phyloP scores from a whole-genome alignment of 1,140 invertebrate species.

The Bombus waltoni region DNA sequence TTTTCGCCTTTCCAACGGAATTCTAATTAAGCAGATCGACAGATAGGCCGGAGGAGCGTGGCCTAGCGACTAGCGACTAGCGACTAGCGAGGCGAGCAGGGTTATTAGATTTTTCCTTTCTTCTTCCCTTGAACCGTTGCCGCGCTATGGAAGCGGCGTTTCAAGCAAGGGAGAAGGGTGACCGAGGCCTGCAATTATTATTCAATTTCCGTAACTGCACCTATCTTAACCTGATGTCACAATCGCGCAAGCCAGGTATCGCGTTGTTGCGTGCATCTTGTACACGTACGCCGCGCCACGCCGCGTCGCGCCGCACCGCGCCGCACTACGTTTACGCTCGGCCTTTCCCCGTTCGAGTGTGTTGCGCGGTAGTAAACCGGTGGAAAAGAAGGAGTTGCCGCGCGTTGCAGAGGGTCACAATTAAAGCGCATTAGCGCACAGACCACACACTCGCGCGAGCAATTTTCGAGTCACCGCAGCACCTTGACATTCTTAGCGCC shows the following conservation, averaged over 20 bases:
- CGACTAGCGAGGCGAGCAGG: slow-evolving; percentile 47
- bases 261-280: background rate
- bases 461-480: slow-evolving; percentile 68
- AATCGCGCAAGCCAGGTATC: slow-evolving; percentile 55
- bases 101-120: slow-evolving; percentile 64
- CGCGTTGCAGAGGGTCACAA: slow-evolving; percentile 71
- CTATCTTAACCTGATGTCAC: slow-evolving; percentile 78
- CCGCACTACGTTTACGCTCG: background rate
- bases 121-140: slow-evolving; percentile 31
- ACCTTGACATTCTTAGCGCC: slow-evolving; percentile 79
- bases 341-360: slow-evolving; percentile 8
- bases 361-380: background rate
- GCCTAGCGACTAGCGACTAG: slow-evolving; percentile 36
- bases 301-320: no score
- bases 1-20: slow-evolving; percentile 70
- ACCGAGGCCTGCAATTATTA: slow-evolving; percentile 75
- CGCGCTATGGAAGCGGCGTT: slow-evolving; percentile 31
- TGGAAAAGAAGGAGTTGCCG: slow-evolving; percentile 27
- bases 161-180: background rate
- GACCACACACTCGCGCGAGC: slow-evolving; percentile 65
- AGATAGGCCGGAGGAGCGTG: slow-evolving; percentile 64
- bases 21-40: slow-evolving; percentile 75
- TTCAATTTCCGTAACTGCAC: slow-evolving; percentile 79
- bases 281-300: background rate
- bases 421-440: slow-evolving; percentile 78